Base-by-base conservation (phyloP, 1,140 invertebrate genomes). In the Polypedilum vanderplanki region DNA sequence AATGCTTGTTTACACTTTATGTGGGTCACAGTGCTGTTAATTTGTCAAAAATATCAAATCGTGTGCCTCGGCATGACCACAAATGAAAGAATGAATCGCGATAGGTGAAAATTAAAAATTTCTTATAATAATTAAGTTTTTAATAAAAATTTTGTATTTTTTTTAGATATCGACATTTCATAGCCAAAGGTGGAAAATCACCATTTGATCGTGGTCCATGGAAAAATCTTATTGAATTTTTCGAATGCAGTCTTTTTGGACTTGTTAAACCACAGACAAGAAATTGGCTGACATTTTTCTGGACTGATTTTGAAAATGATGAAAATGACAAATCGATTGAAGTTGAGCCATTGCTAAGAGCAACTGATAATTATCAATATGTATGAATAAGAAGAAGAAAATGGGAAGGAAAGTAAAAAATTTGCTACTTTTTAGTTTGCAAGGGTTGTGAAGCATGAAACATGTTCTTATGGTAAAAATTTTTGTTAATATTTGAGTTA, bases 1-100 rank as follows among this genome's bases (percentile, higher is more conserved):
- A 96, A 97, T 84, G 91, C 92, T 1, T 81, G 88, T n/a, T 86
- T 97, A 75, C 95, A 98, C 84, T 88, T 92, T 73, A 86, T 93
- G 75, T 98, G 96, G 96, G 95, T 98, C 9, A 87, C 89, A 41
- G 89, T 92, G 77, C 86, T 98, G 20, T 87, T 96, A 2, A 84
- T 88, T 65, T 97, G 95, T 84, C 96, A 98, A 83, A 86, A 96
- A n/a, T 98, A 98, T 87, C 95, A 98, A 88, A 91, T 97, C 10
- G 87, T 92, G 79, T 93, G 91, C 80, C 84, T 98, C 75, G 96
- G 93, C 75, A 96, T 98, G 93, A 99, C 97, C 57, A 98, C 97
- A 74, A 99, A 99, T 82, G 97, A 99, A 84, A 87, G 97, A 75
- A 92, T 99, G 86, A 99, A 99, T 83, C 90, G 91, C 77, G 89